Base-by-base conservation (phyloP, 2,113 vertebrate genomes). In the Monarcha castaneiventris region DNA sequence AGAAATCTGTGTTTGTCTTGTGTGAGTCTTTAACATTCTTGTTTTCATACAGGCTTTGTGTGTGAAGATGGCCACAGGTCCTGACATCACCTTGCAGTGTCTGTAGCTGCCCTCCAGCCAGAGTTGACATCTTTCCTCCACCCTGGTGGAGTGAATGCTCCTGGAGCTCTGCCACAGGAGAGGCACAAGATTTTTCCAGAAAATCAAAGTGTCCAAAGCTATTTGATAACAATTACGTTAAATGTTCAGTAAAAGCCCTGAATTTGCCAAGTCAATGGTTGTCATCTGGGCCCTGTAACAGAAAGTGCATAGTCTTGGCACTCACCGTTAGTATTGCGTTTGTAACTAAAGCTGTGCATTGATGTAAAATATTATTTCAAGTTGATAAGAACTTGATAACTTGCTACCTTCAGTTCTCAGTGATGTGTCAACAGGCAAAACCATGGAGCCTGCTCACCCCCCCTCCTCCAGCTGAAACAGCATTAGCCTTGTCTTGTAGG, bases 101-200 rank as follows among this genome's bases (percentile, higher is more conserved):
- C 63, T 61, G 33, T 41, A 76, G 83, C 79, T 82, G 35, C 35
- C 41, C 30, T 86, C 30, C 59, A 37, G 32, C 44, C 67, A 51
- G 55, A 37, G 12, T 32, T 49, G 78, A 35, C 46, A 22, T 52
- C 79, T 72, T 49, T 17, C 67, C 4, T 14, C 33, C 44, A 3
- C 3, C 0, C 33, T 7, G 18, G 55, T 3, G 1, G 43, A 74
- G 59, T 16, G 19, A 64, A 51, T 2, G 1, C 37, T 79, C 32
- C 26, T 79, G 67, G 66, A 85, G 54, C 62, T 79, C 25, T 55
- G 78, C 58, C 4, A 3, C 66, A 37, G 51, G n/a, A 80, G 35
- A 48, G 21, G 30, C 51, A 43, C 73, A 63, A 52, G 56, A 52
- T 32, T 87, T 52, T 73, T 87, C 84, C 64, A 35, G 69, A 77